A percentile compares a stretch with the other conserved stretches of the same genome.
Conservation (phyloP, 2,888 invertebrate genomes). For the Aphodius sticticus region DNA sequence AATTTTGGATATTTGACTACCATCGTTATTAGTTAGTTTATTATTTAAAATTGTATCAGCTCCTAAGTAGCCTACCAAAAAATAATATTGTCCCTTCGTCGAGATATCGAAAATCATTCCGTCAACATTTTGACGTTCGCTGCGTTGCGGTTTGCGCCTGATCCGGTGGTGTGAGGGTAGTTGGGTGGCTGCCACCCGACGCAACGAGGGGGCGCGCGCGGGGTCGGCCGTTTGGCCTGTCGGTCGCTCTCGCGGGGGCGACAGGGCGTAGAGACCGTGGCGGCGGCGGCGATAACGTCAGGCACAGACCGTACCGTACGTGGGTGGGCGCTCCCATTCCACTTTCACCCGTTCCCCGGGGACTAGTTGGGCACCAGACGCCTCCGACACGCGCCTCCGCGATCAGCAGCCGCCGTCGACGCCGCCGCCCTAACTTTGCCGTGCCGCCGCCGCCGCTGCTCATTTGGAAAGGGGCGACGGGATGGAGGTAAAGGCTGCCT, state of each 20-base stretch:
- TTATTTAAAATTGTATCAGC: no score
- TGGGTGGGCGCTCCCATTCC: not conserved
- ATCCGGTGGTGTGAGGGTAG: constrained; percentile 12
- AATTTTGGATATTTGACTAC: no score
- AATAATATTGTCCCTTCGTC: not conserved
- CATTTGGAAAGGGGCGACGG: constrained; percentile 9
- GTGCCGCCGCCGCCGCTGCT: constrained; percentile 8
- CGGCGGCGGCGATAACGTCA: constrained; percentile 40
- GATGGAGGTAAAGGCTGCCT: not conserved
- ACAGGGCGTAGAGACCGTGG: constrained; percentile 17
- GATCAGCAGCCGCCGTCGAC: constrained; percentile 43
- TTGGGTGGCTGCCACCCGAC: constrained; percentile 37
- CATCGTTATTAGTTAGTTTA: no score
- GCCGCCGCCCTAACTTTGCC: constrained; percentile 19
- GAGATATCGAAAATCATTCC: not conserved
- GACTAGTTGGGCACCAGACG: constrained; percentile 61
- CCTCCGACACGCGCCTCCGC: constrained; percentile 61
- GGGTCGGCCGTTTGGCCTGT: constrained; percentile 24
- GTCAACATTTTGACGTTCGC: constrained; percentile 51
- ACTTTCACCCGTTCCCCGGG: constrained; percentile 38
- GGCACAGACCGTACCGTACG: not conserved
- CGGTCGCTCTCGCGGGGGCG: constrained; percentile 31
- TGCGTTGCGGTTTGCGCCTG: constrained; percentile 42
- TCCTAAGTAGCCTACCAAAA: no score
- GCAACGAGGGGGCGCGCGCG: constrained; percentile 39